Conservation (phyloP, 92 coral and sea anemone species). For the Plumapathes pennacea region DNA sequence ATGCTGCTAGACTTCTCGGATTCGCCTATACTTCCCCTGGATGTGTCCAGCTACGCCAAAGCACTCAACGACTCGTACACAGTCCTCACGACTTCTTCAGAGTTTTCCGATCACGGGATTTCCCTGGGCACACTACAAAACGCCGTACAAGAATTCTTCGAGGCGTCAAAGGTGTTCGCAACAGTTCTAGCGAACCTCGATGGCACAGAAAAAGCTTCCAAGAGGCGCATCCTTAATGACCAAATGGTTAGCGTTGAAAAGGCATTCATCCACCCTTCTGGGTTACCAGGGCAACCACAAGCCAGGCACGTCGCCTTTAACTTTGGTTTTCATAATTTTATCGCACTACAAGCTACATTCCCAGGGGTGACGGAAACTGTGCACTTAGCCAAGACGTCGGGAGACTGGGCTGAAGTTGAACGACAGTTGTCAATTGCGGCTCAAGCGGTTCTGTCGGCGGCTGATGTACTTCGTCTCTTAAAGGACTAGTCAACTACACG, state of each 20-base stretch:
- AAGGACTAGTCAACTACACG: too few relatives aligned
- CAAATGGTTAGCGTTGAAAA: conserved; percentile 81
- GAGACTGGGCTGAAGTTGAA: conserved; percentile 75
- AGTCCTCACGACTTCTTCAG: conserved; percentile 35
- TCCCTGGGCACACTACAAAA: conserved; percentile 46
- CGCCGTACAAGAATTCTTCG: conserved; percentile 57
- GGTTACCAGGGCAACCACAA: conserved; percentile 76
- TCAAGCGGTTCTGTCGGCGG: conserved; percentile 67
- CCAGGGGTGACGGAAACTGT: conserved; percentile 86
- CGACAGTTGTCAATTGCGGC: conserved; percentile 74
- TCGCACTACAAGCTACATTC: conserved; percentile 56
- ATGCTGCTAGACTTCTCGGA: conserved; percentile 73
- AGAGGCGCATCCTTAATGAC: conserved; percentile 78
- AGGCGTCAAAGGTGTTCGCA: conserved; percentile 60
- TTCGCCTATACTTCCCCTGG: conserved; percentile 70
- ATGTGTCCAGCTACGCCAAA: conserved; percentile 59
- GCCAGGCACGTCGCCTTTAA: conserved; percentile 84
- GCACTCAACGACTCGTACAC: conserved; percentile 57
- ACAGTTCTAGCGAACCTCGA: conserved; percentile 12
- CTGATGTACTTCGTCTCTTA: conserved; percentile 29
- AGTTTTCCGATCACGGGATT: conserved; percentile 42
- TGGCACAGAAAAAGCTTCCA: conserved; percentile 20
- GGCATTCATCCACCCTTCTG: conserved; percentile 77
- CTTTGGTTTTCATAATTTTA: conserved; percentile 70
- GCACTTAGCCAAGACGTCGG: conserved; percentile 49